These are phyloP conservation scores for Drosophila leonis DNA, from an alignment of 2,888 invertebrate species.

Conservation along the genomic window DNA sequence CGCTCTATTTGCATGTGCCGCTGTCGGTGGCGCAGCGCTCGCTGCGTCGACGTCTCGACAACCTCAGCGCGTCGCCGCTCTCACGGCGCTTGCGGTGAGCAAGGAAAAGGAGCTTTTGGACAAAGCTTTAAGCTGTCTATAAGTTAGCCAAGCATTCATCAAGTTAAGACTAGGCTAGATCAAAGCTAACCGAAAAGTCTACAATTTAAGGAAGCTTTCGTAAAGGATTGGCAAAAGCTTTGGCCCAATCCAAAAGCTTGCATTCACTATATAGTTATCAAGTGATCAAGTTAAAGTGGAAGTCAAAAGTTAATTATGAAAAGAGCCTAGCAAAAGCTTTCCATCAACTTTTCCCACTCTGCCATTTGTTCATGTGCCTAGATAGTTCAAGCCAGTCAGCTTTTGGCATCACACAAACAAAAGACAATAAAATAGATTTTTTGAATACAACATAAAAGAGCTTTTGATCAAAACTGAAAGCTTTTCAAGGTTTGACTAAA, in stretches of 20 bases:
- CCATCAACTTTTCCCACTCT: not conserved
- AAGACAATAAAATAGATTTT: not conserved
- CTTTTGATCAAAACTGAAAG: not conserved
- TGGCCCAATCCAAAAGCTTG: not conserved
- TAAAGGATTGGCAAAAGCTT: not conserved
- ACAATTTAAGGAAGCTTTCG: not conserved
- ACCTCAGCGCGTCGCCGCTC: slow-evolving; percentile 2
- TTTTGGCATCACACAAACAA: not conserved
- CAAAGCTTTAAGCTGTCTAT: not conserved
- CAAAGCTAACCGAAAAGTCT: not conserved
- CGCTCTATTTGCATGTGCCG: slow-evolving; percentile 35
- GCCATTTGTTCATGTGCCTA: not conserved
- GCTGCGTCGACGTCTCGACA: slow-evolving; percentile 28
- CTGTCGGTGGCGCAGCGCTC: slow-evolving; percentile 43
- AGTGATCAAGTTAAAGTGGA: not conserved
- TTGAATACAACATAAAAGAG: not conserved
- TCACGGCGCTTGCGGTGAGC: slow-evolving; percentile 7
- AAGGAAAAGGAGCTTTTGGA: not conserved
- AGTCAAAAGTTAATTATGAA: no score
- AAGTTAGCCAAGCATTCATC: not conserved
- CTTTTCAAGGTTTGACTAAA: not conserved
- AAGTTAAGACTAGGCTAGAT: not conserved
- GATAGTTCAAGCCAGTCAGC: not conserved
- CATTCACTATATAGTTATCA: no score
- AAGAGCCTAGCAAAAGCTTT: not conserved